Base-by-base conservation (phyloP, 2,888 invertebrate genomes). In the Eristalis arbustorum region DNA sequence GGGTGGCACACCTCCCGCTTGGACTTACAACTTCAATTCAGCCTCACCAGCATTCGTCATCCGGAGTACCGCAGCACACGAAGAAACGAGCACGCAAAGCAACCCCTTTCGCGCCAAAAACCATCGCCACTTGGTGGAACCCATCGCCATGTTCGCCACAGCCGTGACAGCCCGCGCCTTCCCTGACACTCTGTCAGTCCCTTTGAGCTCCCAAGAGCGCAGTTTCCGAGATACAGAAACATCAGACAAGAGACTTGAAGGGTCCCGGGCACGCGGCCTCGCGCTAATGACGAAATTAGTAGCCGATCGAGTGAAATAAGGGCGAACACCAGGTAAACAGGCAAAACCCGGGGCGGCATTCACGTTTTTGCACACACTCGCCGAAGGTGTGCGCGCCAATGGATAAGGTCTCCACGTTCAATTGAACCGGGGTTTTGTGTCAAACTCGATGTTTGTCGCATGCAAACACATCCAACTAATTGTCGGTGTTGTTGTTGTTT, bases 221-320 rank as follows among this genome's bases (percentile, higher is more conserved):
- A 49, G 49, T 49, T 49, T 49, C 18, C 49, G 18, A 49, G 49
- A 18, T 49, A 49, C 18, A 8, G 49, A 18, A 49, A 49, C 49
- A 49, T 18, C 49, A 49, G 49, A 5, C 18, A n/a, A 18, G 18
- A 10, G 18, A 49, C 49, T 49, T 49, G 49, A 49, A 18, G 49
- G 8, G 49, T 8, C 49, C 49, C 49, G 8, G 18, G 18, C 49
- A 18, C 49, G 61, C 56, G 25, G 79, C 75, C 79, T 71, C 75
- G 76, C 71, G 68, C 64, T 85, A 85, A 85, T 85, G 84, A 85
- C 81, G 72, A 85, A 85, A 85, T 85, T 85, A 85, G 84, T 84
- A 75, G 57, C 71, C 79, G 75, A 79, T 84, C 79, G 71, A 84
- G 79, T 84, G 84, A 75, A 84, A 84, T 79, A 75, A 76, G 74